Conservation (phyloP, 2,797 vertebrate genomes). For the Muscicapa comitata region DNA sequence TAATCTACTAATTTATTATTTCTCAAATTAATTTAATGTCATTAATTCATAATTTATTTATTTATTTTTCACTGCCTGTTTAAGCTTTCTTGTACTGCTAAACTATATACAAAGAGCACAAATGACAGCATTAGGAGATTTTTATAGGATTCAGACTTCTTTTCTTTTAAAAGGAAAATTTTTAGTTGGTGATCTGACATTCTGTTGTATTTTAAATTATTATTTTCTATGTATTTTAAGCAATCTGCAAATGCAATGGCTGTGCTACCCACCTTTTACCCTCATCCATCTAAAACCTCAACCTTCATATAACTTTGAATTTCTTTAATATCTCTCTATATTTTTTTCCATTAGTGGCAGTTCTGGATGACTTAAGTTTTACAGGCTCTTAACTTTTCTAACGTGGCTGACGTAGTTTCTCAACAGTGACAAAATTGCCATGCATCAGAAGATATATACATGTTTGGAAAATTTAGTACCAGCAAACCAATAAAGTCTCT, state of each 20-base stretch:
- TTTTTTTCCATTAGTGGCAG: conserved; percentile 57
- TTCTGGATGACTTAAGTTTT: conserved; percentile 64
- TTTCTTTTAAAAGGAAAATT: not conserved
- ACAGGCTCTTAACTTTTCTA: conserved; percentile 64
- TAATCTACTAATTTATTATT: not conserved
- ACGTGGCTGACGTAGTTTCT: conserved; percentile 56
- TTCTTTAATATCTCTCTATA: conserved; percentile 24
- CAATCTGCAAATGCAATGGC: not conserved
- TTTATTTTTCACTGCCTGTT: not conserved
- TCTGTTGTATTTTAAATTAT: not conserved
- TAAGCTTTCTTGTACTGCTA: not conserved
- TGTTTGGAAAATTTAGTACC: conserved; percentile 61
- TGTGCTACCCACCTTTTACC: conserved; percentile 2
- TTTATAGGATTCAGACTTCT: not conserved
- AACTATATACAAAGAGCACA: not conserved
- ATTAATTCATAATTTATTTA: not conserved
- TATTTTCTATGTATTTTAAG: not conserved
- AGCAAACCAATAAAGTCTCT: conserved; percentile 54
- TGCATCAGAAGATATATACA: conserved; percentile 55
- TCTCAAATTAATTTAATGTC: not conserved
- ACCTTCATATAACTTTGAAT: conserved; percentile 59
- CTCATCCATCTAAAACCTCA: not conserved
- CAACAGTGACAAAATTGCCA: conserved; percentile 48
- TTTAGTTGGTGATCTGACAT: not conserved
- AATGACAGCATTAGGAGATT: not conserved